These are phyloP conservation scores for Crossoptilon crossoptilon DNA, from an alignment of 2,797 vertebrate genomes.

Conservation along the genomic window DNA sequence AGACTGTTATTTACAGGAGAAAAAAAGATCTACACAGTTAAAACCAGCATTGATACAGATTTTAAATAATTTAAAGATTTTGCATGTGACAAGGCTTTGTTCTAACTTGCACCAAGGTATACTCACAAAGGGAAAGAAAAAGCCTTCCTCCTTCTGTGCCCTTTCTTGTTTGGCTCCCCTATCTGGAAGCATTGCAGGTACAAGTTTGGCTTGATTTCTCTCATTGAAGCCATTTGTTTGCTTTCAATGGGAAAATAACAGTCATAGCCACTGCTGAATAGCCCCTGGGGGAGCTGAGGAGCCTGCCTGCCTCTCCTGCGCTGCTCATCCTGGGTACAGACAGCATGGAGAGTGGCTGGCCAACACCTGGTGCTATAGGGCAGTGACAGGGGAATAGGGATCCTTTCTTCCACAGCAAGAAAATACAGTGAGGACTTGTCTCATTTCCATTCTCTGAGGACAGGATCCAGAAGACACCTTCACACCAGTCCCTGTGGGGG, in stretches of 20 bases:
- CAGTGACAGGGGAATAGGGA: not conserved
- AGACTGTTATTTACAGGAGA: not conserved
- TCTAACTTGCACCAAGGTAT: not conserved
- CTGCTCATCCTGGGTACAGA: not conserved
- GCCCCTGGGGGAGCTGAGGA: not conserved
- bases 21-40: not conserved
- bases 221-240: not conserved
- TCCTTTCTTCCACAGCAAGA: not conserved
- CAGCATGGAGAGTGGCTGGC: not conserved
- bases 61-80: not conserved
- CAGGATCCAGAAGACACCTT: not conserved
- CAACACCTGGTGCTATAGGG: not conserved
- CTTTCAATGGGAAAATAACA: not conserved
- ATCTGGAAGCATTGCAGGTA: not conserved
- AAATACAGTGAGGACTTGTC: not conserved
- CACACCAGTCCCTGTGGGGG: not conserved
- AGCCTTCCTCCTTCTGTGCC: not conserved
- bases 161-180: not conserved
- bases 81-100: not conserved
- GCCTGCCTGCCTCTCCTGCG: not conserved
- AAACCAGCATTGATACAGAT: not conserved
- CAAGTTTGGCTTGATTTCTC: not conserved
- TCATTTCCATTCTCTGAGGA: not conserved
- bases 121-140: not conserved
- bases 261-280: not conserved